phyloP scores from a whole-genome alignment of 2,113 vertebrate species.

The Dipodomys spectabilis region DNA sequence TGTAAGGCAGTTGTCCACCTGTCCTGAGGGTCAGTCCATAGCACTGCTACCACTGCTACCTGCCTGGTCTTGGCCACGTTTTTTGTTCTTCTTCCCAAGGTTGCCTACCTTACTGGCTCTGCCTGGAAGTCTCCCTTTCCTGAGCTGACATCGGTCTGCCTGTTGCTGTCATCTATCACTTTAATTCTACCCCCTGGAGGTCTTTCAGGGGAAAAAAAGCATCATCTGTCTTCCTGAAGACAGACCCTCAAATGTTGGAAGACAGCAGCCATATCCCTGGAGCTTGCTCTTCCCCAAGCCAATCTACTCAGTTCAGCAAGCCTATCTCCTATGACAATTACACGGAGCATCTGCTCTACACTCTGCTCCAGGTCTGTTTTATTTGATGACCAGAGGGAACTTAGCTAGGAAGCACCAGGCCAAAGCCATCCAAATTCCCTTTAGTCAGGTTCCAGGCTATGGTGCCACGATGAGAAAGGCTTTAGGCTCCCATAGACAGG shows the following conservation, averaged over 20 bases:
- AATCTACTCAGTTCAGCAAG: background rate
- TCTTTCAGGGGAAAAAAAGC: background rate
- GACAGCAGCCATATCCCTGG: background rate
- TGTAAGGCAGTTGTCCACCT: background rate
- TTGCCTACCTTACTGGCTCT: background rate
- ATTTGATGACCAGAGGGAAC: background rate
- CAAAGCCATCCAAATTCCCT: background rate
- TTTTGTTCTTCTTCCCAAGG: background rate
- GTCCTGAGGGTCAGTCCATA: background rate
- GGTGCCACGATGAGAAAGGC: background rate
- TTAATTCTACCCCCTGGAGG: conserved; percentile 29
- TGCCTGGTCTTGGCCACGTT: background rate
- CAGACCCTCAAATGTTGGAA: conserved; percentile 55
- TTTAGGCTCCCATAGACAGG: background rate
- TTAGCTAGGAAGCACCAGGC: background rate
- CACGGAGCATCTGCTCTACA: background rate
- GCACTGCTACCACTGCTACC: background rate
- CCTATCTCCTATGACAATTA: background rate
- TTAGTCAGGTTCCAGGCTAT: background rate
- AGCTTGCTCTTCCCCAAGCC: background rate
- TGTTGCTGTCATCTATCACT: conserved; percentile 37
- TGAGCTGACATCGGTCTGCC: background rate
- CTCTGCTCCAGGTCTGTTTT: background rate
- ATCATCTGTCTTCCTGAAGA: conserved; percentile 21
- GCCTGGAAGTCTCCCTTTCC: background rate